Evolutionary conservation across 2,113 vertebrate genomes (phyloP).

Genomic region (Plotosus lineatus): DNA sequence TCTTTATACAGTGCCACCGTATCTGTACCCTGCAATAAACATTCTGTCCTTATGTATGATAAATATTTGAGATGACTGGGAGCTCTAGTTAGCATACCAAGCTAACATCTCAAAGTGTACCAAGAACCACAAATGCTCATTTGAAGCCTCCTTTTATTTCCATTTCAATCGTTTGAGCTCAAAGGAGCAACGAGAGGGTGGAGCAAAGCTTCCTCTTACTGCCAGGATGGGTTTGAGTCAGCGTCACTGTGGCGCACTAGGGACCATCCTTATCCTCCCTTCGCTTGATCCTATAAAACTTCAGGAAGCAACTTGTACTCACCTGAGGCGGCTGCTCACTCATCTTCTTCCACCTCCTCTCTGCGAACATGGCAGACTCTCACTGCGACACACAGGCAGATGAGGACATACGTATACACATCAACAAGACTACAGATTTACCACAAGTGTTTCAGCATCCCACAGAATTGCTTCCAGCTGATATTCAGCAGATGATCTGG

Average conservation of each 20-base stretch:
- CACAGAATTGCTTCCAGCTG: not conserved
- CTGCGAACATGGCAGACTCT: not conserved
- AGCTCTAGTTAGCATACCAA: conserved; percentile 10
- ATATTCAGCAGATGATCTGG: not conserved
- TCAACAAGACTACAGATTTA: not conserved
- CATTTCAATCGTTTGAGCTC: conserved; percentile 61
- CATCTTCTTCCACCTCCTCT: not conserved
- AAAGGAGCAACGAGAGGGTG: conserved; percentile 58
- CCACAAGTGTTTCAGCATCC: not conserved
- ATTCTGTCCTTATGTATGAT: conserved; percentile 18
- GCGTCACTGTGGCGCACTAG: conserved; percentile 42
- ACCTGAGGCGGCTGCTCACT: conserved; percentile 32
- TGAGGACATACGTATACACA: not conserved
- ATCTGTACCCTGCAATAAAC: conserved; percentile 28
- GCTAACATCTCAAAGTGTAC: not conserved
- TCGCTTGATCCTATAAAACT: not conserved
- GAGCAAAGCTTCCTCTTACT: conserved; percentile 60
- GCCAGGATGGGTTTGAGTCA: conserved; percentile 66
- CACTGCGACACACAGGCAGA: not conserved
- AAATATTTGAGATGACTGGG: conserved; percentile 8
- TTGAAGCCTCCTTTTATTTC: conserved; percentile 70
- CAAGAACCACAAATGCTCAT: conserved; percentile 26
- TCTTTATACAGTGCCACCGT: not conserved
- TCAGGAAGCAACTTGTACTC: conserved; percentile 35
- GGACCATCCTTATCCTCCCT: conserved; percentile 27